Base-by-base conservation (phyloP, 2,113 vertebrate species). In the Nibea albiflora region DNA sequence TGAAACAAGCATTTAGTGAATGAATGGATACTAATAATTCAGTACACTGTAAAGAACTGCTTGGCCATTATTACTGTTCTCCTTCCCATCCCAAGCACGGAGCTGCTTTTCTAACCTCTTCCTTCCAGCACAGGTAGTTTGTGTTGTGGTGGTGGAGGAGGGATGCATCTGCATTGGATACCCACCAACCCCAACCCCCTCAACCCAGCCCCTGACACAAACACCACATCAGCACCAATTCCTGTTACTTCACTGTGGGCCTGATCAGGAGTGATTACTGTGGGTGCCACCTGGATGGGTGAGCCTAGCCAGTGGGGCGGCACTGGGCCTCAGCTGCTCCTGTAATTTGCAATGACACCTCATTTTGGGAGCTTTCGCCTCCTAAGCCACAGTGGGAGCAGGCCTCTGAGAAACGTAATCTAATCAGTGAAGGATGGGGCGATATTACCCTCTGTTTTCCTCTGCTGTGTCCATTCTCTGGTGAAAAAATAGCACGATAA, bases 301-400 rank as follows among this genome's bases (percentile, higher is more conserved):
- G 90, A 91, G 92, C 94, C 93, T 91, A 93, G 92, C 90, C 87
- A 92, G 93, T 94, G 95, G 93, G 94, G 93, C 77, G 82, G 92
- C 90, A 88, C 89, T 92, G 92, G 89, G 92, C 92, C 94, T 93
- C 87, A 72, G 95, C 92, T 93, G 94, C 85, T 73, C 86, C 94
- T 93, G 93, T 98, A 96, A 98, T 98, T 96, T 95, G 94, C 95
- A 94, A 92, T 98, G 97, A 98, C 97, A 98, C 95, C 95, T 97
- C 95, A 97, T 97, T 97, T 97, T 96, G 92, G 95, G 84, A 90
- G 94, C 95, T 94, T 95, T 96, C 77, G 35, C 76, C 46, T 71
- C 50, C 66, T 52, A 60, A 73, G 35, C 61, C 78, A 56, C 57
- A 74, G 47, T 87, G 84, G 89, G 54, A 76, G 66, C 57, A 78